phyloP scores from a whole-genome alignment of 2,888 invertebrate genomes.

The Apodemia zela region DNA sequence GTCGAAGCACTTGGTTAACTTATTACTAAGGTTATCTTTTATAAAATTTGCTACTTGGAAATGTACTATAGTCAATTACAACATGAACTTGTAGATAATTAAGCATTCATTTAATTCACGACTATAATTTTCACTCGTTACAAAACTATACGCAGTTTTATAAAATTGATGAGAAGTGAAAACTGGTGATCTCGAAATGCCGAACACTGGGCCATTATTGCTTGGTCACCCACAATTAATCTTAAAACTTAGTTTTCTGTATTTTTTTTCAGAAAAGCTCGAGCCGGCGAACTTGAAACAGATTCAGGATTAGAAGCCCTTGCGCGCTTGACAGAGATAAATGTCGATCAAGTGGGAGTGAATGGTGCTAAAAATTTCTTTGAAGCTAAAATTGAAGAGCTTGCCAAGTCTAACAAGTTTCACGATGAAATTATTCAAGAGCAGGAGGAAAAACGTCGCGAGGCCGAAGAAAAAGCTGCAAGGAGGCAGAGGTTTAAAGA shows the following conservation, averaged over 20 bases:
- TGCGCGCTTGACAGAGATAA: slow-evolving; percentile 93
- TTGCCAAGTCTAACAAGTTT: slow-evolving; percentile 91
- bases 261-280: slow-evolving; percentile 85
- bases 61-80: too few species aligned
- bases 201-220: too few species aligned
- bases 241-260: neutral
- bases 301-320: slow-evolving; percentile 93
- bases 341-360: slow-evolving; percentile 96
- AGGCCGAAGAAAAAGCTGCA: slow-evolving; percentile 90
- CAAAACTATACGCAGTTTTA: too few species aligned
- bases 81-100: too few species aligned
- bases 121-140: too few species aligned
- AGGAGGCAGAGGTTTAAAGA: slow-evolving; percentile 92
- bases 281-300: slow-evolving; percentile 92
- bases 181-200: too few species aligned
- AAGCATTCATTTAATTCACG: too few species aligned
- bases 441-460: slow-evolving; percentile 91
- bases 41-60: too few species aligned
- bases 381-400: slow-evolving; percentile 96
- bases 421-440: slow-evolving; percentile 95
- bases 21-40: too few species aligned
- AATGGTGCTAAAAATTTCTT: slow-evolving; percentile 97
- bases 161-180: too few species aligned
- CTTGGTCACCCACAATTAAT: neutral
- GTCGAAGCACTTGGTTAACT: too few species aligned